Conservation (phyloP, 2,888 invertebrate genomes). For the Lacanobia oleracea region DNA sequence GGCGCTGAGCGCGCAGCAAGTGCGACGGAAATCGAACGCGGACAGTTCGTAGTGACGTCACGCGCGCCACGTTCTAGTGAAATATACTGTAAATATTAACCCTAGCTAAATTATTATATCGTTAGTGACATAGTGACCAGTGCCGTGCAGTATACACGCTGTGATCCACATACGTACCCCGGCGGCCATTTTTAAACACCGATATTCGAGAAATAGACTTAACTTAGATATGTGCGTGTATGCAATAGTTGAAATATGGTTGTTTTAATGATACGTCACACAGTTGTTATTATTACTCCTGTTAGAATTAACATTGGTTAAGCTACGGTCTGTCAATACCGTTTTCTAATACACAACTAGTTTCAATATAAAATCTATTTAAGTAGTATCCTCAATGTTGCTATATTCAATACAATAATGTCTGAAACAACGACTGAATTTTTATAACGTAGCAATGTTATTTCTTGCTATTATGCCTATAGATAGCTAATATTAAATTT, state of each 20-base stretch:
- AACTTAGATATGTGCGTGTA: constrained; percentile 58
- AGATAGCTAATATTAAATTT: constrained; percentile 56
- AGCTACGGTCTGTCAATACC: constrained; percentile 47
- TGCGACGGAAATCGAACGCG: constrained; percentile 88
- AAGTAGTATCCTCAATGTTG: constrained; percentile 61
- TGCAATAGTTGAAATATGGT: constrained; percentile 57
- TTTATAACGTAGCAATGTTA: constrained; percentile 58
- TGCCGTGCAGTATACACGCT: constrained; percentile 72
- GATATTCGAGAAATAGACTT: constrained; percentile 66
- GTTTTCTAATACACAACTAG: constrained; percentile 61
- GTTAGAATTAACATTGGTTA: constrained; percentile 50
- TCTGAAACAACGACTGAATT: constrained; percentile 61
- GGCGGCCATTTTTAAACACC: constrained; percentile 66
- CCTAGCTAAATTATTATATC: constrained; percentile 75
- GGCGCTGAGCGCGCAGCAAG: constrained; percentile 84
- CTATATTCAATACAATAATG: constrained; percentile 55
- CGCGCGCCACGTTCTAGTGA: constrained; percentile 68
- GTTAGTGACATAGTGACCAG: constrained; percentile 67
- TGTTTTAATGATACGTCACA: constrained; percentile 54
- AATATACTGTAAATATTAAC: constrained; percentile 77
- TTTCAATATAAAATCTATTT: constrained; percentile 56
- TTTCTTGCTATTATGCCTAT: constrained; percentile 39
- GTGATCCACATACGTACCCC: constrained; percentile 73
- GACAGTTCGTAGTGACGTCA: constrained; percentile 86
- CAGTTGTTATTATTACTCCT: constrained; percentile 49